Percentiles rank a stretch among this genome's conserved stretches.
Conservation (phyloP, 2,888 invertebrate genomes). For the Disparrhopalites patrizii region DNA sequence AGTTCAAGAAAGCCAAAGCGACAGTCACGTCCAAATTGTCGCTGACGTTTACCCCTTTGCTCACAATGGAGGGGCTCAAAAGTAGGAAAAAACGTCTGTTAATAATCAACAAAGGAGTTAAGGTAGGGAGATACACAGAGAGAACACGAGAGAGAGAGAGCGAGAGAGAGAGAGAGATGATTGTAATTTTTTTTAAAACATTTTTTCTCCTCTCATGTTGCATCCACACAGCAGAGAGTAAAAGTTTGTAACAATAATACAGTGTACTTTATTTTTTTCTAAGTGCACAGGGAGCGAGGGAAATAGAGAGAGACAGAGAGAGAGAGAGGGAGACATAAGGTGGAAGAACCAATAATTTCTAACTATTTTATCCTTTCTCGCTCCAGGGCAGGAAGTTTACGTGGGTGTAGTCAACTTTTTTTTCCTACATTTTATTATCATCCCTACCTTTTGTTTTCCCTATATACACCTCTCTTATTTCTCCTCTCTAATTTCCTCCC, state of each 20-base stretch:
- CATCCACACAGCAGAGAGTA: background rate
- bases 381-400: constrained; percentile 30
- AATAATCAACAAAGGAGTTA: no score
- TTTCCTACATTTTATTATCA: constrained; percentile 23
- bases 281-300: background rate
- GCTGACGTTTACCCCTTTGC: no score
- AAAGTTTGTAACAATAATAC: background rate
- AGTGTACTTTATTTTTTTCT: background rate
- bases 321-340: background rate
- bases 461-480: no score
- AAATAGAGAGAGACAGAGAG: background rate
- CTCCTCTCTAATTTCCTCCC: background rate
- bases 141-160: no score
- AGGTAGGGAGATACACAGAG: no score
- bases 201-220: background rate
- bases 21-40: no score
- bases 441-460: constrained; percentile 19
- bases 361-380: constrained; percentile 2
- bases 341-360: constrained; percentile 8
- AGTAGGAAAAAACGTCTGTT: no score
- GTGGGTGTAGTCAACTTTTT: constrained; percentile 28
- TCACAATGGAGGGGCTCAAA: no score
- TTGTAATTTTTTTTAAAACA: no score
- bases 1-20: no score
- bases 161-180: no score